phyloP scores from a whole-genome alignment of 2,113 vertebrate species.

The Heterocephalus glaber region DNA sequence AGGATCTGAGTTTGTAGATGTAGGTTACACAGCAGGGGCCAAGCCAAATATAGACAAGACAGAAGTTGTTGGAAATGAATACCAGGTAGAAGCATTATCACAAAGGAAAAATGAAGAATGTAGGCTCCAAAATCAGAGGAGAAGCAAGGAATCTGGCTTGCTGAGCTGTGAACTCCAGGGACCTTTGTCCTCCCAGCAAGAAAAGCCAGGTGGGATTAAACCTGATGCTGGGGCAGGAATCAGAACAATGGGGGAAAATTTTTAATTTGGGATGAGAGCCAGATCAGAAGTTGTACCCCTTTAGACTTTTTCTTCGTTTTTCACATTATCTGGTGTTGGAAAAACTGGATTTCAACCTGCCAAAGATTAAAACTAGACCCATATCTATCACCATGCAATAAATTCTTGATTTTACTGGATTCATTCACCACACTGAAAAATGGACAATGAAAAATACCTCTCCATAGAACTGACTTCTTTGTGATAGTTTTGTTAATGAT shows the following conservation, averaged over 20 bases:
- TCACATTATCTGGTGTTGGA: too few relatives aligned
- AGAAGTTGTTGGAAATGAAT: background rate
- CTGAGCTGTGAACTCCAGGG: background rate
- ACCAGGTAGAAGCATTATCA: background rate
- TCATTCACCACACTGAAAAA: background rate
- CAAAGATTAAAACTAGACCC: too few relatives aligned
- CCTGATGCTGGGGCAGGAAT: background rate
- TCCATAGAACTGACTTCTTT: background rate
- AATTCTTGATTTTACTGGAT: slow-evolving; percentile 4
- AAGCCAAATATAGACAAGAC: background rate
- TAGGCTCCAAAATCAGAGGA: background rate
- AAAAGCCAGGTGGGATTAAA: background rate
- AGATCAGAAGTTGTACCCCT: slow-evolving; percentile 15
- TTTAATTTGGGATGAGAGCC: background rate
- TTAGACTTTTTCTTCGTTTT: too few relatives aligned
- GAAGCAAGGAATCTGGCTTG: background rate
- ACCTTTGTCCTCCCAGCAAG: background rate
- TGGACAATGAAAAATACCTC: background rate
- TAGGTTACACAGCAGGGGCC: background rate
- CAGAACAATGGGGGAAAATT: background rate
- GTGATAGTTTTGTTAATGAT: background rate
- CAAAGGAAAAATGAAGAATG: background rate
- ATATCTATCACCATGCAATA: too few relatives aligned
- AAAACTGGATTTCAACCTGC: too few relatives aligned
- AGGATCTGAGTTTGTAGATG: background rate